These are phyloP conservation scores for Octodonta nipae DNA, from an alignment of 2,888 invertebrate species.

Conservation along the genomic window DNA sequence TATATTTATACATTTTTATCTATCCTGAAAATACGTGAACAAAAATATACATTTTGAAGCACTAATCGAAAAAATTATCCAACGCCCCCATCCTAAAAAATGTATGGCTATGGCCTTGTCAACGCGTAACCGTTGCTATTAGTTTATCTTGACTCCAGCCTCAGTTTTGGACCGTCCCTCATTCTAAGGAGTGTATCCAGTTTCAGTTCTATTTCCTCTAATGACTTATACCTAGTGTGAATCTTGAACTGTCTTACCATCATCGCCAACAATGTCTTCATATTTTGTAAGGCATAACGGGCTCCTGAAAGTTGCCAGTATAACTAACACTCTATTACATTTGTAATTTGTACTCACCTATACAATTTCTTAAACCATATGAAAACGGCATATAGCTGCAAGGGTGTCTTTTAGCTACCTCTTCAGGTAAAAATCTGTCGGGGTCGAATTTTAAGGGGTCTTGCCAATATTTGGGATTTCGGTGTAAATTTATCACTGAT, in stretches of 20 bases:
- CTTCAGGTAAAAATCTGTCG: constrained; percentile 43
- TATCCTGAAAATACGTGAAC: no score
- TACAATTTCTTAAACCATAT: constrained; percentile 39
- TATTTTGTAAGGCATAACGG: constrained; percentile 35
- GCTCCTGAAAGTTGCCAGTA: no score
- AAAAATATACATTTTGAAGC: no score
- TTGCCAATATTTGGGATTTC: constrained; percentile 40
- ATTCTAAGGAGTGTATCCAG: constrained; percentile 17
- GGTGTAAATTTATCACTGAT: constrained; percentile 34
- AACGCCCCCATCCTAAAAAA: no score
- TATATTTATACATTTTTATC: no score
- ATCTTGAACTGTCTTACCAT: constrained; percentile 29
- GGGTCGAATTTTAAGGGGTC: constrained; percentile 45
- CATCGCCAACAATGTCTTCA: constrained; percentile 33
- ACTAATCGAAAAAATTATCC: no score
- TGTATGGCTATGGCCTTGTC: no score
- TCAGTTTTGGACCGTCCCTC: constrained; percentile 15
- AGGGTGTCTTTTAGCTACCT: constrained; percentile 34
- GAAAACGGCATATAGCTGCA: constrained; percentile 40
- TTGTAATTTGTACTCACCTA: constrained; percentile 36
- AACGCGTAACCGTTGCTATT: no score
- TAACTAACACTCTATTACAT: no score
- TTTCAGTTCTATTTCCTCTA: constrained; percentile 20
- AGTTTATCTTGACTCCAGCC: constrained; percentile 8
- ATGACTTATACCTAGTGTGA: constrained; percentile 19